Base-by-base conservation (phyloP, 2,797 vertebrate genomes). In the Pipistrellus kuhlii region DNA sequence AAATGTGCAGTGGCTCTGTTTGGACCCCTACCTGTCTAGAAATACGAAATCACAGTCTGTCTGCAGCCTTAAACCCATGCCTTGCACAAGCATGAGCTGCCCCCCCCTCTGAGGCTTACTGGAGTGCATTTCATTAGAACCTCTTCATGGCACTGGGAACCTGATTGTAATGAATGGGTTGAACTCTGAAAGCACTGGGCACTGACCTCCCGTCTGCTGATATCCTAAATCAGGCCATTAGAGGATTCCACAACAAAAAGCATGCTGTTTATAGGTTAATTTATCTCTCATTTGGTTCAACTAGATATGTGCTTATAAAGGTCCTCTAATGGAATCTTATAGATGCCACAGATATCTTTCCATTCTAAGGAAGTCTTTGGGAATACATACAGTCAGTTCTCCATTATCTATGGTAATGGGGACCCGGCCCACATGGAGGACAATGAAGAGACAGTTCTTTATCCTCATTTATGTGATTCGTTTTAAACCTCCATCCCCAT, bases 261-360 rank as follows among this genome's bases (percentile, higher is more conserved):
- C 41, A 55, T 95, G 92, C 91, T 96, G 95, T 97, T 97, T 95
- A 57, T 89, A 94, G 95, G 94, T 94, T 97, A 97, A 97, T 96
- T 97, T 98, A 97, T 97, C 97, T 96, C 80, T 98, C 95, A 95
- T 97, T 97, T 97, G 88, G 92, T 97, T 97, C 96, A 96, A 96
- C 94, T 94, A 96, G 97, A 97, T 96, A 93, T 96, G 84, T 96
- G 81, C 93, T 96, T 97, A 92, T 96, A 97, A 95, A 97, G 95
- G 96, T 78, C 93, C 95, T 97, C 86, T 82, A 91, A 78, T 96
- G 97, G 94, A 97, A 97, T 97, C 97, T 97, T 97, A 97, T 69
- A 97, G 95, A 94, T 96, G 95, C 81, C 91, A 95, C 95, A 91
- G 97, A 97, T 93, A 94, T 91, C 93, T 96, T 98, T 96, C 88